These are phyloP conservation scores for Sebastes miniatus DNA, from an alignment of 2,797 vertebrate species.

Conservation along the genomic window DNA sequence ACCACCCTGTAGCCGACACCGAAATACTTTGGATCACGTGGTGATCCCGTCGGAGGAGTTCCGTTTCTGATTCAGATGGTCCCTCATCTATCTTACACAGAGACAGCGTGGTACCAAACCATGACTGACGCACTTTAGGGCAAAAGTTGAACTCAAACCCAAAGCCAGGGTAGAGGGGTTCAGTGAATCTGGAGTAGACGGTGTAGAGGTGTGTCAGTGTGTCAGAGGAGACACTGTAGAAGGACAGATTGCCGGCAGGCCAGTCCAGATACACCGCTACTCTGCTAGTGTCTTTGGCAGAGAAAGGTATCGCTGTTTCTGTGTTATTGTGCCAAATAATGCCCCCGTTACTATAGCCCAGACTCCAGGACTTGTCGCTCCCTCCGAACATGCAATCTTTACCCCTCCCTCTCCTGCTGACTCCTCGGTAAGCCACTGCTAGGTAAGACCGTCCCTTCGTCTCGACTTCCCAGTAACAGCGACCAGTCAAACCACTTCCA, in stretches of 20 bases:
- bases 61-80: not conserved
- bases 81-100: not conserved
- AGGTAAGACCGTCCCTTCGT: rapidly evolving
- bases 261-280: conserved; percentile 31
- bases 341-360: rapidly evolving
- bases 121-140: rapidly evolving
- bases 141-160: not conserved
- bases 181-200: conserved; percentile 7
- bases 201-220: conserved; percentile 2
- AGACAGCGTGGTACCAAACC: not conserved
- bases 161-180: conserved; percentile 21
- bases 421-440: conserved; percentile 3
- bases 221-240: conserved; percentile 3
- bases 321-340: not conserved
- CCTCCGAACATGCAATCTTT: not conserved
- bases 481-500: not conserved
- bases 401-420: not conserved
- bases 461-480: conserved; percentile 28
- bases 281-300: rapidly evolving
- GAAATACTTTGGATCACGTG: no score
- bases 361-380: conserved; percentile 14
- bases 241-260: conserved; percentile 24
- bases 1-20: no score
- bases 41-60: not conserved
- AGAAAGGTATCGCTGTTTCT: rapidly evolving